Evolutionary conservation across 2,888 invertebrate genomes (phyloP).

Genomic region (Dione juno): DNA sequence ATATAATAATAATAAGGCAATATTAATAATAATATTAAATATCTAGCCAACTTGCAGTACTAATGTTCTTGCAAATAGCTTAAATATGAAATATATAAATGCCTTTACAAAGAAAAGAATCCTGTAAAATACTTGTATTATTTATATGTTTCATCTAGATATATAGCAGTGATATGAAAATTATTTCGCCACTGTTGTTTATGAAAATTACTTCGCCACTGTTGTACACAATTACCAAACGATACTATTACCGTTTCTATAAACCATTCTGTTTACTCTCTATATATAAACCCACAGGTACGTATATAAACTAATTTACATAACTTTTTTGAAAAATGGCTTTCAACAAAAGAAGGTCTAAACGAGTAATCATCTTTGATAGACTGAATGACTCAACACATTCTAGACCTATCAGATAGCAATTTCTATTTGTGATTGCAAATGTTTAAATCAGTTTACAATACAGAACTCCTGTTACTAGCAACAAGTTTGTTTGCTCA

Average conservation of each 20-base stretch:
- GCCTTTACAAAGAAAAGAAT: background rate
- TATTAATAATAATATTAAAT: slow-evolving; percentile 27
- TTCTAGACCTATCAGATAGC: slow-evolving; percentile 49
- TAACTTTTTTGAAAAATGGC: background rate
- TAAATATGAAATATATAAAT: background rate
- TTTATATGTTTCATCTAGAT: background rate
- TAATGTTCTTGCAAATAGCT: background rate
- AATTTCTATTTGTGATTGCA: slow-evolving; percentile 60
- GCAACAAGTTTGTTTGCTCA: slow-evolving; percentile 55
- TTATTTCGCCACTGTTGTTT: too few species aligned
- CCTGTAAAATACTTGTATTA: background rate
- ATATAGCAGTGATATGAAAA: too few species aligned
- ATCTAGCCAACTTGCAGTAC: too few species aligned
- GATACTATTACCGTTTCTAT: background rate
- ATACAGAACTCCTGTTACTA: slow-evolving; percentile 33
- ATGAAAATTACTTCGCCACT: too few species aligned
- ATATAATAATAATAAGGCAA: background rate
- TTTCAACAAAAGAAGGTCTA: background rate
- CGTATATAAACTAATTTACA: background rate
- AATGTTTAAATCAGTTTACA: slow-evolving; percentile 46
- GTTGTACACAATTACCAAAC: background rate
- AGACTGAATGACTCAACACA: slow-evolving; percentile 63
- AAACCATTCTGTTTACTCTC: background rate
- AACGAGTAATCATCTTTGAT: slow-evolving; percentile 50
- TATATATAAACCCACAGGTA: background rate